Conservation (phyloP, 2,797 vertebrate genomes). For the Catostomus latipinnis region DNA sequence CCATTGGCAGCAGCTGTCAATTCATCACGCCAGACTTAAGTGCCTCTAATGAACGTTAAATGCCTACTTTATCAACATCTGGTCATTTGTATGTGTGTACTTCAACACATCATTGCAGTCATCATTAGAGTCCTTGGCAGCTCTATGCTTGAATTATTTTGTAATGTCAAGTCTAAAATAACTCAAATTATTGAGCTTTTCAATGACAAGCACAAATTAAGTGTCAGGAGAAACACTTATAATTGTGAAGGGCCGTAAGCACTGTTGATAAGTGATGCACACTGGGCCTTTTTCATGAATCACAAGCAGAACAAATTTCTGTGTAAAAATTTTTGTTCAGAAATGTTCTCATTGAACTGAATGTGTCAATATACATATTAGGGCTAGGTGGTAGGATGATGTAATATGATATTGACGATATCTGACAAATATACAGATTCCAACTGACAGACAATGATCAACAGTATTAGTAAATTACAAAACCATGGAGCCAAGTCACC, state of each 20-base stretch:
- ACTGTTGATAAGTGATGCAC: not conserved
- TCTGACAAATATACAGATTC: too few relatives aligned
- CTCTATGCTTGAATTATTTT: conserved; percentile 13
- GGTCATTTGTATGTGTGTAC: conserved; percentile 53
- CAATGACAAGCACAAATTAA: not conserved
- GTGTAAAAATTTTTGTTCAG: too few relatives aligned
- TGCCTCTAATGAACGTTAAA: conserved; percentile 75
- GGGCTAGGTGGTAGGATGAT: too few relatives aligned
- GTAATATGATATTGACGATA: too few relatives aligned
- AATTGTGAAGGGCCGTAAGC: not conserved
- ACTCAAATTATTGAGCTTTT: not conserved
- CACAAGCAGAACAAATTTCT: too few relatives aligned
- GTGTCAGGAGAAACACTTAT: not conserved
- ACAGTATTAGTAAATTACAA: too few relatives aligned
- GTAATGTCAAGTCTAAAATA: not conserved
- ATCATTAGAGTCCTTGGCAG: too few relatives aligned
- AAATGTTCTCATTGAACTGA: too few relatives aligned
- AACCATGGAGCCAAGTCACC: too few relatives aligned
- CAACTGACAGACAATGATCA: too few relatives aligned
- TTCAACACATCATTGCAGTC: conserved; percentile 55
- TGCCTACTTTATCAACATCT: conserved; percentile 63
- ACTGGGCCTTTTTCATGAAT: too few relatives aligned
- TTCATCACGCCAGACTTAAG: conserved; percentile 74
- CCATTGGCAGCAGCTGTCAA: conserved; percentile 58
- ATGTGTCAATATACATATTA: too few relatives aligned